Evolutionary conservation across 1,140 invertebrate species (phyloP).

Genomic region (Eupristina koningsbergeri): DNA sequence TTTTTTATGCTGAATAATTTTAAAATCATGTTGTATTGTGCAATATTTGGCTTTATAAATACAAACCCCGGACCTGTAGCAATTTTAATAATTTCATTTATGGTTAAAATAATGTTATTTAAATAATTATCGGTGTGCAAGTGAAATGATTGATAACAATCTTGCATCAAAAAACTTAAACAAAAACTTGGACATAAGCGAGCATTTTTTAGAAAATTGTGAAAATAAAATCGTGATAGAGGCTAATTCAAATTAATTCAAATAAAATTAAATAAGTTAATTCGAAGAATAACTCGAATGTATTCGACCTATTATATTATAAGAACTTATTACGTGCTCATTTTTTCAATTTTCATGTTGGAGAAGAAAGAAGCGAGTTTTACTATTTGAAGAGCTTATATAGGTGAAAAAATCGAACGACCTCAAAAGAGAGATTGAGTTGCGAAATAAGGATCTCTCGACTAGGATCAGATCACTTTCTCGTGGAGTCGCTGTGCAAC

Average conservation of each 20-base stretch:
- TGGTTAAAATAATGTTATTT: background rate
- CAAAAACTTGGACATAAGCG: background rate
- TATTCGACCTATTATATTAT: background rate
- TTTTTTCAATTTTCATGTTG: background rate
- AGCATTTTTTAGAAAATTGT: background rate
- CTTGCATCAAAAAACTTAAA: background rate
- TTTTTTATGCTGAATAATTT: background rate
- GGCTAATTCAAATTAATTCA: too few relatives aligned
- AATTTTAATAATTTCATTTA: background rate
- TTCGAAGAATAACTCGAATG: background rate
- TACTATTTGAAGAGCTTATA: background rate
- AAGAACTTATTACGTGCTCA: too few relatives aligned
- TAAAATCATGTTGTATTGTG: background rate
- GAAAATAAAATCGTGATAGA: background rate
- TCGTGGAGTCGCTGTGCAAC: too few relatives aligned
- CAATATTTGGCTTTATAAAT: background rate
- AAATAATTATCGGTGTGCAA: background rate
- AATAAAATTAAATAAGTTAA: background rate
- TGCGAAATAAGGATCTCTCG: background rate
- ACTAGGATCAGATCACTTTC: slow-evolving; percentile 19
- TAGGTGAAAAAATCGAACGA: background rate
- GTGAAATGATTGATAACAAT: background rate
- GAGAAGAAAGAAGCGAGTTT: background rate
- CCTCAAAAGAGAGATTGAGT: background rate
- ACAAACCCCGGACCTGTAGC: background rate